These are phyloP conservation scores for Drosophila emarginata DNA, from an alignment of 2,888 invertebrate genomes.

Conservation along the genomic window DNA sequence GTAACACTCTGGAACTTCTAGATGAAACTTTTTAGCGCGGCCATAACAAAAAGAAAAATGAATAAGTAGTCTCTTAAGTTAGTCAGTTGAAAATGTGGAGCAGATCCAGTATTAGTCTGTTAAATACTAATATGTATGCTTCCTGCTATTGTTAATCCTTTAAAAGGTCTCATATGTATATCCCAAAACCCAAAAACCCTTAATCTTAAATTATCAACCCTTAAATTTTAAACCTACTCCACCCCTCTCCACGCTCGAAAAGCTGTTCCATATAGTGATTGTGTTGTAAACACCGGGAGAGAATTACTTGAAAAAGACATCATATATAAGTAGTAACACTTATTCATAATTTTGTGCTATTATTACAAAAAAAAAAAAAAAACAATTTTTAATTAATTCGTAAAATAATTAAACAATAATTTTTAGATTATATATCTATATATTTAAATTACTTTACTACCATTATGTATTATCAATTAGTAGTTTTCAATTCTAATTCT, in stretches of 20 bases:
- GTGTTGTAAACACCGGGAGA: slow-evolving; percentile 76
- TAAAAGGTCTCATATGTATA: slow-evolving; percentile 44
- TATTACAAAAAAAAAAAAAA: slow-evolving; percentile 15
- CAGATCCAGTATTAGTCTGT: slow-evolving; percentile 59
- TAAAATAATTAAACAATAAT: slow-evolving; percentile 39
- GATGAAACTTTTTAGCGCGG: slow-evolving; percentile 38
- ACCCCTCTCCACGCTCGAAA: slow-evolving; percentile 11
- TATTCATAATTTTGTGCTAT: slow-evolving; percentile 36
- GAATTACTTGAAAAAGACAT: slow-evolving; percentile 66
- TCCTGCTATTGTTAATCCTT: slow-evolving; percentile 42
- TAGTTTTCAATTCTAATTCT: slow-evolving; percentile 38
- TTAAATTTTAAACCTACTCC: slow-evolving; percentile 2
- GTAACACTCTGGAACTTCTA: slow-evolving; percentile 18
- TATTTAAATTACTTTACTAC: slow-evolving; percentile 52
- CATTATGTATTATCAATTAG: slow-evolving; percentile 65
- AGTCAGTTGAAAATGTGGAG: slow-evolving; percentile 48
- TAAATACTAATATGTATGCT: slow-evolving; percentile 16
- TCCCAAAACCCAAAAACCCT: not conserved
- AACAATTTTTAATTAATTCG: slow-evolving; percentile 44
- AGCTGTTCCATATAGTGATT: slow-evolving; percentile 74
- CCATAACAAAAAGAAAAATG: slow-evolving; percentile 38
- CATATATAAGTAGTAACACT: slow-evolving; percentile 60
- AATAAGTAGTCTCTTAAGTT: slow-evolving; percentile 45
- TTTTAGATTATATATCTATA: slow-evolving; percentile 42
- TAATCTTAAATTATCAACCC: slow-evolving; percentile 13